Percentiles rank a stretch among this genome's conserved stretches.
Evolutionary conservation across 1,140 invertebrate species (phyloP).

Genomic region (Limonius californicus): DNA sequence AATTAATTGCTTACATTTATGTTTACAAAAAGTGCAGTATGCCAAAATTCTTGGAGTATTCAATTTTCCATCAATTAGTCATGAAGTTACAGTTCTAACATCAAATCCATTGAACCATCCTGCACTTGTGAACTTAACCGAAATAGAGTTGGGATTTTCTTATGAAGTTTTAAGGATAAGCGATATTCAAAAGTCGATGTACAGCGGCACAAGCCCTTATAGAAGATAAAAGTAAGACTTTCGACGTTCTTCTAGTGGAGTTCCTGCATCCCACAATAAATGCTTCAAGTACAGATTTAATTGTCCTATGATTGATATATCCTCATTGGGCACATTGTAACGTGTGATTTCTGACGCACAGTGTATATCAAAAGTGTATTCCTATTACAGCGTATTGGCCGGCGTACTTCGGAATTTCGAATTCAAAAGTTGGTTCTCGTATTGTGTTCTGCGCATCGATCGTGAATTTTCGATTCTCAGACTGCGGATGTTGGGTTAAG

Average conservation of each 20-base stretch:
- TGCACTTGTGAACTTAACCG: constrained; percentile 35
- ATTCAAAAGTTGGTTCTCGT: no score
- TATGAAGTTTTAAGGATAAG: not conserved
- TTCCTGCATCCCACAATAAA: constrained; percentile 31
- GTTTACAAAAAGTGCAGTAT: no score
- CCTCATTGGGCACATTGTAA: constrained; percentile 22
- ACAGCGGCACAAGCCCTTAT: constrained; percentile 41
- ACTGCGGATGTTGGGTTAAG: no score
- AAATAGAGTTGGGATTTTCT: constrained; percentile 36
- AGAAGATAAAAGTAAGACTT: constrained; percentile 29
- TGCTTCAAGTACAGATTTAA: constrained; percentile 29
- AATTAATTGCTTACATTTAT: no score
- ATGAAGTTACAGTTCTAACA: constrained; percentile 44
- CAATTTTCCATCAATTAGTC: constrained; percentile 14
- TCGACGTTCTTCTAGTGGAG: constrained; percentile 39
- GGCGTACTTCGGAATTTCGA: no score
- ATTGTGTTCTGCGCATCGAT: no score
- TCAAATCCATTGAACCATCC: constrained; percentile 39
- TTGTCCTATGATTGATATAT: constrained; percentile 35
- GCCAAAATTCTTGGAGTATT: constrained; percentile 16
- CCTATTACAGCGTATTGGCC: no score
- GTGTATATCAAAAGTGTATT: no score
- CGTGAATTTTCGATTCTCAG: no score
- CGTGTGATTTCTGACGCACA: no score
- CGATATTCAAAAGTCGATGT: not conserved